These are phyloP conservation scores for Rosalia funebris DNA, from an alignment of 2,888 invertebrate species.

Conservation along the genomic window DNA sequence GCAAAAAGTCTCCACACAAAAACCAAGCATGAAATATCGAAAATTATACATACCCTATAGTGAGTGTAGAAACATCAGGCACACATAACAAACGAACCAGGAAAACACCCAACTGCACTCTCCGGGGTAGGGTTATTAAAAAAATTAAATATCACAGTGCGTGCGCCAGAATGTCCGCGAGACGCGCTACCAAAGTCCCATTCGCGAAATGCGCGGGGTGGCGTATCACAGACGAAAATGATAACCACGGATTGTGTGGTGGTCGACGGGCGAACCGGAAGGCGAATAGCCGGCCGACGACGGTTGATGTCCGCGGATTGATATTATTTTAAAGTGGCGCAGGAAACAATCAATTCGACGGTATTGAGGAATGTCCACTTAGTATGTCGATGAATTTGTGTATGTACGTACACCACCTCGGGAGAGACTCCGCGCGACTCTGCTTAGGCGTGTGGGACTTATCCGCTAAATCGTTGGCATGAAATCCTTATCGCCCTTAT, in stretches of 20 bases:
- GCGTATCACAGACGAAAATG: constrained; percentile 24
- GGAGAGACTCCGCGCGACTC: too few species aligned
- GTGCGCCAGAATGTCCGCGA: constrained; percentile 8
- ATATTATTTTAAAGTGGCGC: constrained; percentile 43
- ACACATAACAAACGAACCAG: constrained; percentile 8
- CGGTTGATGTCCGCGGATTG: constrained; percentile 32
- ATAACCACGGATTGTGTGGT: constrained; percentile 32
- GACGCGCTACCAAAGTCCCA: background rate
- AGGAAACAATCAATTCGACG: constrained; percentile 43
- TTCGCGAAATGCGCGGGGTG: constrained; percentile 10
- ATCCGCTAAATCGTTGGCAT: too few species aligned
- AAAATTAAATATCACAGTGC: constrained; percentile 15
- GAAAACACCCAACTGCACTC: background rate
- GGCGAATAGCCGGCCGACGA: constrained; percentile 3
- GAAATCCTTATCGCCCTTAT: too few species aligned
- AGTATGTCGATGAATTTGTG: too few species aligned
- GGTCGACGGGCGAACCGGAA: background rate
- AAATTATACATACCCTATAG: constrained; percentile 15
- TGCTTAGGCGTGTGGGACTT: too few species aligned
- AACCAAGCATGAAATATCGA: too few species aligned
- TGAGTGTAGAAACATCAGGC: constrained; percentile 5
- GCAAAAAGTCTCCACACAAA: too few species aligned
- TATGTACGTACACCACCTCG: too few species aligned
- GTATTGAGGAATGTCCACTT: too few species aligned
- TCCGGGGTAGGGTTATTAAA: background rate